phyloP scores from a whole-genome alignment of 2,888 invertebrate genomes.

The Athalia rosae region DNA sequence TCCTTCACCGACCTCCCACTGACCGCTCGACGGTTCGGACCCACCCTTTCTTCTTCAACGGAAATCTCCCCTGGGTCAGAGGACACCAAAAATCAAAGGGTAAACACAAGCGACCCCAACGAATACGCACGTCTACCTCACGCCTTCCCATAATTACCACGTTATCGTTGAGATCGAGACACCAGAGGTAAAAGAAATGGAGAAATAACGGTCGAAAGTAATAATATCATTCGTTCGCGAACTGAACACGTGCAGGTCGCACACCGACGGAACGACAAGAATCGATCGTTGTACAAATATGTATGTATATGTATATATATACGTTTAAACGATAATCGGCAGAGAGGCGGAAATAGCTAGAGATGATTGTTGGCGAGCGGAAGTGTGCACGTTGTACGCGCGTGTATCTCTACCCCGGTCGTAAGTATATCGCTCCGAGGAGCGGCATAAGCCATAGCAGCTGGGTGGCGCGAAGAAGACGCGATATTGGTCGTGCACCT shows the following conservation, averaged over 20 bases:
- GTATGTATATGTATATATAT: too few species aligned
- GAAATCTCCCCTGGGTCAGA: slow-evolving; percentile 53
- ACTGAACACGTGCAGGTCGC: neutral
- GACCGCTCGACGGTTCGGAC: slow-evolving; percentile 51
- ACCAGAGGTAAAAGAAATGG: neutral
- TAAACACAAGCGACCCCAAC: slow-evolving; percentile 53
- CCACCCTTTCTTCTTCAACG: slow-evolving; percentile 56
- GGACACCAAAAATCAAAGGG: slow-evolving; percentile 67
- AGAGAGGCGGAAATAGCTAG: slow-evolving; percentile 12
- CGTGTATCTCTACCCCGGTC: neutral
- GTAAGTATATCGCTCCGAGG: slow-evolving; percentile 17
- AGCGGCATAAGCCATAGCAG: slow-evolving; percentile 59
- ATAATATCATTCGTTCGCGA: neutral
- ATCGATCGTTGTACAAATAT: too few species aligned
- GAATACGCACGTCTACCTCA: neutral
- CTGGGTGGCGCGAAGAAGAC: slow-evolving; percentile 64
- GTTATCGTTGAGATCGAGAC: neutral
- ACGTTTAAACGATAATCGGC: neutral
- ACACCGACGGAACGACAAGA: slow-evolving; percentile 7
- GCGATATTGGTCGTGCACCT: slow-evolving; percentile 61
- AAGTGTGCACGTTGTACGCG: slow-evolving; percentile 41
- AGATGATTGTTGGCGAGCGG: slow-evolving; percentile 48
- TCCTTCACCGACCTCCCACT: slow-evolving; percentile 7
- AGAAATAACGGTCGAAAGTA: neutral
- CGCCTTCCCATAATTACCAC: neutral